These are phyloP conservation scores for Liasis olivaceus DNA, from an alignment of 2,797 vertebrate genomes.

Conservation along the genomic window DNA sequence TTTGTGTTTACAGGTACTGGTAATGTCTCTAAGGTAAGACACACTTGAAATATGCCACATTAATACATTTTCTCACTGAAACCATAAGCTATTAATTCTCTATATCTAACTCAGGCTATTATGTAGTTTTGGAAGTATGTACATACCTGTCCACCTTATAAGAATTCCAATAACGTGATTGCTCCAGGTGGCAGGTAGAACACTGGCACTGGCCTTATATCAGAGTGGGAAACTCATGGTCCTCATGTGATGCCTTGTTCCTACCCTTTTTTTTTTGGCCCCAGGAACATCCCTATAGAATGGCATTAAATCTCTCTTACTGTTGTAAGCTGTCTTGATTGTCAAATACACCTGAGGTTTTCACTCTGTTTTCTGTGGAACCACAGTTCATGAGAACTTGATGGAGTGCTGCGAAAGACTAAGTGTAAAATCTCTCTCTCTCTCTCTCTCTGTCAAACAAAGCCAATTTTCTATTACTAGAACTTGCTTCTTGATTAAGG, in stretches of 20 bases:
- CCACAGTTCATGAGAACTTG: not conserved
- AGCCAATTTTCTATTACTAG: no score
- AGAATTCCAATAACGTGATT: not conserved
- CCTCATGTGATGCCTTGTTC: not conserved
- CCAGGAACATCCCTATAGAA: not conserved
- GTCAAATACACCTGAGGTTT: not conserved
- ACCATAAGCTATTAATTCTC: not conserved
- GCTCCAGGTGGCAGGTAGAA: not conserved
- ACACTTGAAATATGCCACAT: not conserved
- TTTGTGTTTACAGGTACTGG: slow-evolving; percentile 98
- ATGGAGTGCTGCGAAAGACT: not conserved
- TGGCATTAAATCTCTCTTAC: not conserved
- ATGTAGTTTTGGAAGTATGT: not conserved
- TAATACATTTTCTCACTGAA: not conserved
- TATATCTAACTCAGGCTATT: not conserved
- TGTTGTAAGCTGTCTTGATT: not conserved
- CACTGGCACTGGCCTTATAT: not conserved
- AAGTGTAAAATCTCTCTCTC: not conserved
- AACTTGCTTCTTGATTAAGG: no score
- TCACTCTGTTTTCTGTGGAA: not conserved
- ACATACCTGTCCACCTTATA: not conserved
- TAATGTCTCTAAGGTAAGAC: slow-evolving; percentile 93
- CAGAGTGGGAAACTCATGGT: not conserved
- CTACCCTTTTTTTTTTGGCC: not conserved
- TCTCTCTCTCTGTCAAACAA: not conserved